These are phyloP conservation scores for human DNA, from an alignment of 2,113 vertebrate genomes.

Conservation along the genomic window DNA sequence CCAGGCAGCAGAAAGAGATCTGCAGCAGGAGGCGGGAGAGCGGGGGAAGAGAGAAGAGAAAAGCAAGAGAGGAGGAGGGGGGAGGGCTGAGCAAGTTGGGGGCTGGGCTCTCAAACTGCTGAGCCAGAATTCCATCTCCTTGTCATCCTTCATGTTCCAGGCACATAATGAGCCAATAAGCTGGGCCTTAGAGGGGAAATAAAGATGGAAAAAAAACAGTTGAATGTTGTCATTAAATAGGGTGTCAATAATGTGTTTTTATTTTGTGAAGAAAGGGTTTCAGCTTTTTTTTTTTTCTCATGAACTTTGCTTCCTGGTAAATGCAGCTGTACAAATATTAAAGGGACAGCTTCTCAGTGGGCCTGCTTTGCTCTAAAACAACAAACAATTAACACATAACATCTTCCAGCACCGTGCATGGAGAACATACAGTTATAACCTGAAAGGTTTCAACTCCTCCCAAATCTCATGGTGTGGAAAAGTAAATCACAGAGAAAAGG, in stretches of 20 bases:
- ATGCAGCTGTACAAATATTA: constrained; percentile 67
- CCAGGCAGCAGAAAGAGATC: constrained; percentile 74
- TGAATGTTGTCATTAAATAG: constrained; percentile 68
- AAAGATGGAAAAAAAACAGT: constrained; percentile 30
- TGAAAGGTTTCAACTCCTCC: background rate
- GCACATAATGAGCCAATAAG: constrained; percentile 60
- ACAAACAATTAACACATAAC: constrained; percentile 54
- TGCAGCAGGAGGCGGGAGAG: constrained; percentile 53
- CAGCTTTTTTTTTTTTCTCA: background rate
- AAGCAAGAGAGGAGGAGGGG: background rate
- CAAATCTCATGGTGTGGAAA: background rate
- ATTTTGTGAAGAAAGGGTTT: constrained; percentile 65
- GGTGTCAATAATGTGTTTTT: constrained; percentile 60
- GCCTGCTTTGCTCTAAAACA: constrained; percentile 59
- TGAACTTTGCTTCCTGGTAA: constrained; percentile 70
- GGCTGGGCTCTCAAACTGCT: constrained; percentile 63
- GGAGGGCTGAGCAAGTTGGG: background rate
- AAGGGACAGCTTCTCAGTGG: constrained; percentile 71
- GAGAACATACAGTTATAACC: background rate
- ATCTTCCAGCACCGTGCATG: background rate
- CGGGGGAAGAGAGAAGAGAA: accelerated
- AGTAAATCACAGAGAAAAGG: background rate
- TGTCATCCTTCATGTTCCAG: constrained; percentile 53
- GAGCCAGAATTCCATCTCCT: constrained; percentile 72
- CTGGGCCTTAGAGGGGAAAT: constrained; percentile 46